Evolutionary conservation across 2,888 invertebrate genomes (phyloP), one percentile per base, ranked within the genome.

Genomic region (Macaria notata): DNA sequence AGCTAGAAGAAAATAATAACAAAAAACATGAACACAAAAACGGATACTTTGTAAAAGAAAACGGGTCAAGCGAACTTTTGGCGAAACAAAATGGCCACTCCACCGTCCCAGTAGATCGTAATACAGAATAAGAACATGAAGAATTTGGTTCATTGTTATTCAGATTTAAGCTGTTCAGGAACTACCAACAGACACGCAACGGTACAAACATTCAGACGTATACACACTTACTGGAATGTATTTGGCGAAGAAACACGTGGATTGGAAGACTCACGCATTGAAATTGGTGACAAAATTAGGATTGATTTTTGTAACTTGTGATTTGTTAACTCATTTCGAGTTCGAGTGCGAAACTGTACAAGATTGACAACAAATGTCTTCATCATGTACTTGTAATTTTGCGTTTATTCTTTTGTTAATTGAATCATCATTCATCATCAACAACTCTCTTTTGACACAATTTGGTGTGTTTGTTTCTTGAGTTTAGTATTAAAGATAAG

Each of bases 61-160:
- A 59, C 38, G 46, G 31, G 38, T 33, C 31, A 7, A 49, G 36
- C 8, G 51, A 19, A 44, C 46, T 42, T 9, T 42, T 41, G 9
- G 6, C 42, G 0, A 50, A 56, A 56, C 50, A 50, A 33, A 51
- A 51, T 19, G 56, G 45, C n/a, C 41, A 49, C 31, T 3, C 44
- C 33, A 52, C 52, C 46, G 31, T 31, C 4, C 31, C 44, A 4
- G 44, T 38, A 39, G 39, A 43, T 47, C 47, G 42, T 52, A 63
- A 62, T 61, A 43, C 46, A 1, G 56, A 62, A 46, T 63, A 59
- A 47, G 49, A 33, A 56, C 50, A 62, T 62, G 59, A 59, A 62
- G 56, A 60, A 57, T 62, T 53, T 50, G 52, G 57, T 59, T 57
- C 59, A 63, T 61, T 63, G 47, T 56, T 59, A 59, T 59, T 54